These are phyloP conservation scores for Euphonia xanthogaster DNA, from an alignment of 2,797 vertebrate genomes.

Conservation along the genomic window DNA sequence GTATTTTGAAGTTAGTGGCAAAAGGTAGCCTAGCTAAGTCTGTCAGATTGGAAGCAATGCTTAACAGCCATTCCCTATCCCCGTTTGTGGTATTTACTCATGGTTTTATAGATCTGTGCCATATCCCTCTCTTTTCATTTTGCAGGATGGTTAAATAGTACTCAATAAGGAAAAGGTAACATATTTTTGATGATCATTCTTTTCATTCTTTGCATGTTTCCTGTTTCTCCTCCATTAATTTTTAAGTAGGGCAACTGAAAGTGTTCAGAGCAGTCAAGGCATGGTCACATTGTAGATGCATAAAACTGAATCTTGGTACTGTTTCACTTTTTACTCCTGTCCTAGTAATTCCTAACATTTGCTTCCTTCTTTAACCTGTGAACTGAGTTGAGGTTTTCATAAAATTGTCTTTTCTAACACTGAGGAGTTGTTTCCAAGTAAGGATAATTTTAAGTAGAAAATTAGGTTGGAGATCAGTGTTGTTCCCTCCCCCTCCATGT, in stretches of 20 bases:
- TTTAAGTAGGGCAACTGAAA: neutral
- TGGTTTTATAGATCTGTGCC: neutral
- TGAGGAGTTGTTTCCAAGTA: neutral
- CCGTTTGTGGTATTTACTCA: neutral
- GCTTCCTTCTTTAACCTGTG: neutral
- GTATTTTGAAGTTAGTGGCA: neutral
- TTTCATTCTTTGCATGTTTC: neutral
- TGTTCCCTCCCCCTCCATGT: fast-evolving
- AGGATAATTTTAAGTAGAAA: neutral
- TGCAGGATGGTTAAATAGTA: neutral
- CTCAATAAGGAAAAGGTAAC: neutral
- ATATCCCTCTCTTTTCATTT: neutral
- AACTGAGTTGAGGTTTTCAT: neutral
- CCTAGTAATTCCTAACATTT: neutral
- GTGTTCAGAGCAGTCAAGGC: neutral
- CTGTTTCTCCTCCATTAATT: neutral
- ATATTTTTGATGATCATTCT: neutral
- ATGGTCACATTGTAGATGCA: neutral
- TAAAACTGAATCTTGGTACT: neutral
- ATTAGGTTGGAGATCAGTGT: neutral
- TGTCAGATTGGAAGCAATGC: neutral
- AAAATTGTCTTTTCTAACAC: neutral
- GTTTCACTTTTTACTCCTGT: neutral
- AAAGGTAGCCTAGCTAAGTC: neutral
- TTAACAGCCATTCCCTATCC: neutral